Evolutionary conservation across 2,888 invertebrate genomes (phyloP), one percentile per base, ranked within the genome.

Genomic region (Leucophora obtusa): DNA sequence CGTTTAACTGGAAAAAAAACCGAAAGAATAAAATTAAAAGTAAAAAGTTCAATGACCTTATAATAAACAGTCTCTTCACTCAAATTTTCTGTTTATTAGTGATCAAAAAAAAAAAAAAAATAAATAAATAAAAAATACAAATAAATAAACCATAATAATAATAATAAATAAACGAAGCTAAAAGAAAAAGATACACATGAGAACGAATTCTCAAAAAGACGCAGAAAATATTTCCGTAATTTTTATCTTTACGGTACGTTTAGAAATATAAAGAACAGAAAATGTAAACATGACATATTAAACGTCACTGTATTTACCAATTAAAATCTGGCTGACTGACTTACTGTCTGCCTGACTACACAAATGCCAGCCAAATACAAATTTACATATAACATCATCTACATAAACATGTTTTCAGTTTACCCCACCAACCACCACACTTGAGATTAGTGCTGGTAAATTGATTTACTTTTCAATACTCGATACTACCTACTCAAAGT

Each of bases 71-170:
- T 38, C 7, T 65, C 35, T 33, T 18, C 63, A 65, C 63, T 65
- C 28, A 65, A 28, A 51, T 65, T 56, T 21, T 56, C 2, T 65
- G 33, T 51, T 50, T 51, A 3, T 47, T 28, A 6, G 59, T n/a
- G 59, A 17, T 68, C 80, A 77, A 82, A 66, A 76, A 58, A 62
- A 77, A 82, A 56, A 66, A 73, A 66, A 66, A 73, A 62, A n/a
- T 51, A 24, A 15, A n/a, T 21, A 35, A 60, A 54, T 50, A 66
- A 56, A 53, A 21, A n/a, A n/a, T n/a, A n/a, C n/a, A n/a, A n/a
- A n/a, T n/a, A n/a, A n/a, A n/a, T n/a, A n/a, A n/a, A n/a, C n/a
- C n/a, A n/a, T n/a, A n/a, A n/a, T n/a, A n/a, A 59, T 43, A 38
- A 38, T 35, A 21, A 35, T 11, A 50, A 50, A 38, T 59, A 58